phyloP scores from a whole-genome alignment of 2,888 invertebrate species.

The Heliconius charithonia region DNA sequence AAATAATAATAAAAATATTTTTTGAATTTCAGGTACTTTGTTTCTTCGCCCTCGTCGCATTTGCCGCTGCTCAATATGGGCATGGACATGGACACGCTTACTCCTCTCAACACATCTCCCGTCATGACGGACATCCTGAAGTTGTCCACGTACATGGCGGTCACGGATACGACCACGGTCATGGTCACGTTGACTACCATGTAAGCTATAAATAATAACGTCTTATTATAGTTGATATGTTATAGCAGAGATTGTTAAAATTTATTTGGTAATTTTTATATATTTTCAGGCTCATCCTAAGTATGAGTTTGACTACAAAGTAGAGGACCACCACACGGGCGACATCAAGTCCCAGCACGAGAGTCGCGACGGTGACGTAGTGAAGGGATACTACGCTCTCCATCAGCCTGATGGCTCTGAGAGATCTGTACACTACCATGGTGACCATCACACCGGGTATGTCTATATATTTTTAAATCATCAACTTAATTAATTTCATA shows the following conservation, averaged over 20 bases:
- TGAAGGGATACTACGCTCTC: slow-evolving; percentile 72
- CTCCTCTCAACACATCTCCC: slow-evolving; percentile 53
- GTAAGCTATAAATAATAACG: slow-evolving; percentile 46
- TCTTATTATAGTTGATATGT: neutral
- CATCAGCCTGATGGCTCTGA: slow-evolving; percentile 58
- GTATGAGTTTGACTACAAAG: slow-evolving; percentile 63
- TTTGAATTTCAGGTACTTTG: slow-evolving; percentile 53
- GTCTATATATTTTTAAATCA: slow-evolving; percentile 17
- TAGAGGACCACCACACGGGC: slow-evolving; percentile 42
- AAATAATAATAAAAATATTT: neutral
- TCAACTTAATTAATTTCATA: too few species aligned
- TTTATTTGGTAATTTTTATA: neutral
- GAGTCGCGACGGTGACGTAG: slow-evolving; percentile 41
- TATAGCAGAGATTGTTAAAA: neutral
- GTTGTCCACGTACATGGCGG: slow-evolving; percentile 40
- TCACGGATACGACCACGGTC: slow-evolving; percentile 2
- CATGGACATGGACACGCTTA: slow-evolving; percentile 51
- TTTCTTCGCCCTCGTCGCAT: slow-evolving; percentile 46
- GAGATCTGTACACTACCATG: slow-evolving; percentile 78
- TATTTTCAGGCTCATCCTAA: slow-evolving; percentile 58
- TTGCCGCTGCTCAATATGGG: slow-evolving; percentile 53
- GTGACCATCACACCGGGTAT: slow-evolving; percentile 73
- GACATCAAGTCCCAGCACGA: slow-evolving; percentile 59
- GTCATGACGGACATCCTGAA: slow-evolving; percentile 51
- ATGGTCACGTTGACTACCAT: slow-evolving; percentile 65